Evolutionary conservation across 2,113 vertebrate genomes (phyloP).

Genomic region (Prunella himalayana): DNA sequence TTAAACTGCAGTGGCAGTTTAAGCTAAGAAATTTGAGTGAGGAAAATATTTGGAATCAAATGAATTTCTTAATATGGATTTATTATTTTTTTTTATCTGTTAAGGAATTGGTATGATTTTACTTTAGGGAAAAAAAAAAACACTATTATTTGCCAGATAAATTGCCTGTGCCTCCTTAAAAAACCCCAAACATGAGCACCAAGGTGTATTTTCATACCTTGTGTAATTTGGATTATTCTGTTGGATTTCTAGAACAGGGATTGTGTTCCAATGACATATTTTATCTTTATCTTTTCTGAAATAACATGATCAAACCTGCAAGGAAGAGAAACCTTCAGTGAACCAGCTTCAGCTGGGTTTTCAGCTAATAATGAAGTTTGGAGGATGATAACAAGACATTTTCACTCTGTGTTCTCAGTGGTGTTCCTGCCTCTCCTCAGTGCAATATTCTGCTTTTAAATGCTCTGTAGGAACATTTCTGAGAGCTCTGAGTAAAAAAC

Average conservation of each 20-base stretch:
- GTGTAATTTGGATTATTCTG: background rate
- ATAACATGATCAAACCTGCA: background rate
- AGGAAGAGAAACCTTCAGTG: background rate
- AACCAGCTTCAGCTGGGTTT: background rate
- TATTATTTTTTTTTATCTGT: background rate
- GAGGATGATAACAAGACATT: background rate
- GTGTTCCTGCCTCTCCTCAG: background rate
- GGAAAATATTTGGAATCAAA: background rate
- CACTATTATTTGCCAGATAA: background rate
- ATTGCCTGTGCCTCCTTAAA: background rate
- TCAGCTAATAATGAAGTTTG: background rate
- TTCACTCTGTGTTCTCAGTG: background rate
- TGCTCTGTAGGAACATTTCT: background rate
- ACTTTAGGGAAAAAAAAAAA: background rate
- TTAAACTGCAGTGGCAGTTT: background rate
- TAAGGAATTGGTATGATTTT: background rate
- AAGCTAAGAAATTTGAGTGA: background rate
- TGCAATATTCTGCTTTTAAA: background rate
- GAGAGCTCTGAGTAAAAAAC: background rate
- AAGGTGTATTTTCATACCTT: background rate
- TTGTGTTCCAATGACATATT: background rate
- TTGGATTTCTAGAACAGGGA: background rate
- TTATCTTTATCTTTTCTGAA: background rate
- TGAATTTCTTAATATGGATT: background rate
- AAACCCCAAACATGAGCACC: background rate